Evolutionary conservation across 2,797 vertebrate species (phyloP).

Genomic region (Bradypodion ventrale): DNA sequence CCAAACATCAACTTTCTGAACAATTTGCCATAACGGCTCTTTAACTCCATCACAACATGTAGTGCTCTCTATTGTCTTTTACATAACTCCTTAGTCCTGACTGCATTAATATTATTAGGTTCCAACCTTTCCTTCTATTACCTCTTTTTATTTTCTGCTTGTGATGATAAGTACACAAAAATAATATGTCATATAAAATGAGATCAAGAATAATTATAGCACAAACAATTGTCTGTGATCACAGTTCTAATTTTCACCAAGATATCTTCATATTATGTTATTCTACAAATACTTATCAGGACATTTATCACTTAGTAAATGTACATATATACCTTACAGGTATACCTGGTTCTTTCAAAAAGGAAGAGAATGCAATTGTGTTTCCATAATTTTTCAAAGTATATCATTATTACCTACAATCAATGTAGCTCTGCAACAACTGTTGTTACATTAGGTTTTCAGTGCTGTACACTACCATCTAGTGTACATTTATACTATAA

Average conservation of each 20-base stretch:
- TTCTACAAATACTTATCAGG: not conserved
- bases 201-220: not conserved
- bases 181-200: conserved; percentile 25
- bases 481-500: conserved; percentile 49
- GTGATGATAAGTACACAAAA: conserved; percentile 16
- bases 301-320: not conserved
- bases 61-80: not conserved
- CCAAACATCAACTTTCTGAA: not conserved
- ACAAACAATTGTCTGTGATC: not conserved
- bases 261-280: not conserved
- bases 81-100: not conserved
- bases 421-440: conserved; percentile 3
- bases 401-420: conserved; percentile 28
- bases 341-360: not conserved
- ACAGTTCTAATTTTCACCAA: not conserved
- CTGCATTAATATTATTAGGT: not conserved
- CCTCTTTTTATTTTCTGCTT: not conserved
- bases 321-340: not conserved
- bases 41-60: not conserved
- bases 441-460: conserved; percentile 40
- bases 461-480: conserved; percentile 74
- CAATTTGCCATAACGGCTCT: not conserved
- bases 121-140: not conserved
- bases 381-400: not conserved
- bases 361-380: not conserved